Evolutionary conservation across 2,888 invertebrate genomes (phyloP).

Genomic region (Sesia bembeciformis): DNA sequence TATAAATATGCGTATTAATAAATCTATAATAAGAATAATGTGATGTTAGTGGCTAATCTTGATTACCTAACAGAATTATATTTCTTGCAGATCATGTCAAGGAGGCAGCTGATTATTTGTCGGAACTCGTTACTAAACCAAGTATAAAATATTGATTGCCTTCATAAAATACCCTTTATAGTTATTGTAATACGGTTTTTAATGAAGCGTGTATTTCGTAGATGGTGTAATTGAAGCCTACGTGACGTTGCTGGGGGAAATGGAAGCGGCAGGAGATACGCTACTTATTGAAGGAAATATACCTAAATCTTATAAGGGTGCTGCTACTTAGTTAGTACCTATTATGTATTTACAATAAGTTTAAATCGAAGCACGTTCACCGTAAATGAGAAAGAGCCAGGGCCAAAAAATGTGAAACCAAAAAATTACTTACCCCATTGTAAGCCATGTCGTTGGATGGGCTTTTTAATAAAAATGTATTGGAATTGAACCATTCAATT

Average conservation of each 20-base stretch:
- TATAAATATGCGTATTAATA: too few relatives aligned
- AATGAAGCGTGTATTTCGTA: constrained; percentile 10
- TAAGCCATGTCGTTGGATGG: too few relatives aligned
- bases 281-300: constrained; percentile 38
- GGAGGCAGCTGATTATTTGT: constrained; percentile 39
- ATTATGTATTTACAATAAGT: not conserved
- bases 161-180: too few relatives aligned
- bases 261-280: constrained; percentile 43
- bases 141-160: constrained; percentile 19
- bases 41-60: not conserved
- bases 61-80: not conserved
- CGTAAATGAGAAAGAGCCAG: not conserved
- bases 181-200: not conserved
- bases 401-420: too few relatives aligned
- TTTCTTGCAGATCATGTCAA: constrained; percentile 42
- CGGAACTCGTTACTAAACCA: constrained; percentile 41
- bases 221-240: constrained; percentile 50
- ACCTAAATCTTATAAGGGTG: constrained; percentile 42
- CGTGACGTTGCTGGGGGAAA: constrained; percentile 40
- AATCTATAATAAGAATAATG: too few relatives aligned
- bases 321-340: constrained; percentile 43
- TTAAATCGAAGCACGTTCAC: too few relatives aligned
- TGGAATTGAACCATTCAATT: too few relatives aligned
- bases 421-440: too few relatives aligned
- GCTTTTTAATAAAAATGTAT: too few relatives aligned